Conservation (phyloP, 2,888 invertebrate species). For the Lasioglossum marginatum region DNA sequence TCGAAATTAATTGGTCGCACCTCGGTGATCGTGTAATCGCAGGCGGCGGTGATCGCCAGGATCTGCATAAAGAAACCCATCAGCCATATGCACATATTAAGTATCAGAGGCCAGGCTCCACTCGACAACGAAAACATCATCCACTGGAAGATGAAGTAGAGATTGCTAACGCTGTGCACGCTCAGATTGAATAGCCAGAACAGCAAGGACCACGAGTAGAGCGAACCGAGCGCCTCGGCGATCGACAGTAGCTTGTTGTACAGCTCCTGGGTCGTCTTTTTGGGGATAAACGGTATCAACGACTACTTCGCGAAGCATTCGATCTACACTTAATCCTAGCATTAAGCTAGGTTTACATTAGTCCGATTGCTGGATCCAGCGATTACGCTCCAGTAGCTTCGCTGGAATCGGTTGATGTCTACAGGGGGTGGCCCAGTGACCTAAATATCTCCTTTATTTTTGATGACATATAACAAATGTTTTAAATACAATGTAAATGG, state of each 20-base stretch:
- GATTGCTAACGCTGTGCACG: slow-evolving; percentile 75
- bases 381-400: too few species aligned
- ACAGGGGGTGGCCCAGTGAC: too few species aligned
- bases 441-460: too few species aligned
- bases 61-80: slow-evolving; percentile 71
- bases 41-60: slow-evolving; percentile 72
- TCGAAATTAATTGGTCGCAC: slow-evolving; percentile 58
- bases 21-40: slow-evolving; percentile 75
- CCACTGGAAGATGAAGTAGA: slow-evolving; percentile 75
- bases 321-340: too few species aligned
- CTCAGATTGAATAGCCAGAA: slow-evolving; percentile 78
- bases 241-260: slow-evolving; percentile 75
- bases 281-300: background rate
- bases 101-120: slow-evolving; percentile 28
- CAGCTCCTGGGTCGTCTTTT: slow-evolving; percentile 76
- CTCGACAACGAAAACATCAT: slow-evolving; percentile 26
- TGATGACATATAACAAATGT: too few species aligned
- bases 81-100: slow-evolving; percentile 75
- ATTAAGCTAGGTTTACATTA: too few species aligned
- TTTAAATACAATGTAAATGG: too few species aligned
- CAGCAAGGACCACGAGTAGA: slow-evolving; percentile 76
- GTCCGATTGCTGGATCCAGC: too few species aligned
- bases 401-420: too few species aligned
- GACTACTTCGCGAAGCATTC: background rate
- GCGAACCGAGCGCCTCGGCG: slow-evolving; percentile 72